Evolutionary conservation across 2,113 vertebrate species (phyloP).

Genomic region (Alosa alosa): DNA sequence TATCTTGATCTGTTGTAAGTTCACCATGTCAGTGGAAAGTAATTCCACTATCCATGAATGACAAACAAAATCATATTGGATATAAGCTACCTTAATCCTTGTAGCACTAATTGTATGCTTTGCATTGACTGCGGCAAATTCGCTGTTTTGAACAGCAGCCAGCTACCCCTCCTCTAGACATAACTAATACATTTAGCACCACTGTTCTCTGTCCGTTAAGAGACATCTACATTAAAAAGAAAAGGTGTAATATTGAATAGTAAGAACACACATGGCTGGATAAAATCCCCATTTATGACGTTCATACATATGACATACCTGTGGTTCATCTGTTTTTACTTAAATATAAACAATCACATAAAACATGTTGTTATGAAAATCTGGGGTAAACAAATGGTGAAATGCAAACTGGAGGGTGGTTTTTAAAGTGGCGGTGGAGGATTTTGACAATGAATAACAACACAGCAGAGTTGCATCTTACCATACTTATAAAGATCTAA

Average conservation of each 20-base stretch:
- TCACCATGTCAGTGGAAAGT: neutral
- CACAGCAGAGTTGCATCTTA: slow-evolving; percentile 66
- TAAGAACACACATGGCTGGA: neutral
- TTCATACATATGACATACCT: neutral
- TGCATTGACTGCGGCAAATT: slow-evolving; percentile 4
- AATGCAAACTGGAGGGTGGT: neutral
- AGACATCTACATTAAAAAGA: neutral
- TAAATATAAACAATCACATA: neutral
- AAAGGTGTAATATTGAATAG: neutral
- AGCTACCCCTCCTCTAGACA: neutral
- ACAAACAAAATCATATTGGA: neutral
- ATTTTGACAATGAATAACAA: slow-evolving; percentile 55
- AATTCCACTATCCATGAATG: neutral
- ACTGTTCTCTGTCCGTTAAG: neutral
- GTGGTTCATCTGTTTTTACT: neutral
- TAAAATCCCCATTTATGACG: neutral
- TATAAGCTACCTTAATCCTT: neutral
- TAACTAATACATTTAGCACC: neutral
- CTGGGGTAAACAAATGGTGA: neutral
- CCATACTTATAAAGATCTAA: slow-evolving; percentile 74
- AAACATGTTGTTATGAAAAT: neutral
- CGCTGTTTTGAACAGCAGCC: neutral
- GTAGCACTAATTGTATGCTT: neutral
- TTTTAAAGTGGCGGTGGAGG: neutral
- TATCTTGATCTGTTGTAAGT: neutral